phyloP scores from a whole-genome alignment of 2,888 invertebrate species.

The Archips crataeganus region DNA sequence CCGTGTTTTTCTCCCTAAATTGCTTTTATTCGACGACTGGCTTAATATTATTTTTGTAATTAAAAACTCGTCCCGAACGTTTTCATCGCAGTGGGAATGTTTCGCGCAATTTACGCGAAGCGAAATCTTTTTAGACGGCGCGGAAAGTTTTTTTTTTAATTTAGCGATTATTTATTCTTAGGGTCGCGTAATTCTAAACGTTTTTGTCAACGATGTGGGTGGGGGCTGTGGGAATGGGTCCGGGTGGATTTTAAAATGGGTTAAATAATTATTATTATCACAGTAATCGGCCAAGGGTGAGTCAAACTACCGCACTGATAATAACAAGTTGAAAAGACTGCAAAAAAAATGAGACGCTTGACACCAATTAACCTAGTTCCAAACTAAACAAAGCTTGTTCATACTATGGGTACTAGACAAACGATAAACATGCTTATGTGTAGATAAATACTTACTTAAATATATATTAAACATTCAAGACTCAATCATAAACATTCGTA shows the following conservation, averaged over 20 bases:
- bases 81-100: conserved; percentile 64
- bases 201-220: conserved; percentile 32
- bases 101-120: conserved; percentile 66
- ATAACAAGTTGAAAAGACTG: too few species aligned
- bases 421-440: too few species aligned
- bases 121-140: conserved; percentile 61
- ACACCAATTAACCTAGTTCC: too few species aligned
- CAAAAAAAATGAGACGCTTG: neutral
- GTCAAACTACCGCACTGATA: too few species aligned
- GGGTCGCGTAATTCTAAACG: conserved; percentile 25
- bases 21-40: conserved; percentile 76
- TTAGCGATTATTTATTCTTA: conserved; percentile 40
- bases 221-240: conserved; percentile 4
- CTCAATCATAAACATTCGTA: too few species aligned
- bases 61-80: conserved; percentile 74
- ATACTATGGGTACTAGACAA: too few species aligned
- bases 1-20: conserved; percentile 66
- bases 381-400: too few species aligned
- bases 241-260: neutral
- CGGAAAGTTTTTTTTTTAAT: conserved; percentile 44
- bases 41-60: conserved; percentile 83
- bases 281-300: too few species aligned
- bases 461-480: too few species aligned
- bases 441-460: too few species aligned
- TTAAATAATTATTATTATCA: neutral